Conservation (phyloP, 92 coral and sea anemone species). For the Parazoanthus darwini region DNA sequence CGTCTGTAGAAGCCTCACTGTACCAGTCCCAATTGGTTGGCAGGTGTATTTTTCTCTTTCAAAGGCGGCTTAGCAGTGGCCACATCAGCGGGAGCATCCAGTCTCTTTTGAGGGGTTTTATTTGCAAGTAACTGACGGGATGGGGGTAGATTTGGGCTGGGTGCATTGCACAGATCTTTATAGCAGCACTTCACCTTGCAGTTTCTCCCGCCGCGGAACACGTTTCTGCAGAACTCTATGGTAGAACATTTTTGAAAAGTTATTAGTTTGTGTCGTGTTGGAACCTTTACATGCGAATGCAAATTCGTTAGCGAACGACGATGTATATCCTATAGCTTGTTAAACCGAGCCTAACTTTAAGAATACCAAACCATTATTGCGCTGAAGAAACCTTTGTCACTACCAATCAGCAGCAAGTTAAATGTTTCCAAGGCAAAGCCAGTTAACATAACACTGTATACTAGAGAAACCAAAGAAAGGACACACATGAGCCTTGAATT, state of each 20-base stretch:
- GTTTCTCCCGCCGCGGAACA: conserved; percentile 7
- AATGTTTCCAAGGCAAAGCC: too few relatives aligned
- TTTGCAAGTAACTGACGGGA: neutral
- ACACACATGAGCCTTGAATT: too few relatives aligned
- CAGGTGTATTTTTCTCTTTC: neutral
- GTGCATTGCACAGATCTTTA: neutral
- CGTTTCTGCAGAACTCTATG: conserved; percentile 12
- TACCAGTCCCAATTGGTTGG: neutral
- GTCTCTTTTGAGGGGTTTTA: neutral
- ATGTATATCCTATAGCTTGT: too few relatives aligned
- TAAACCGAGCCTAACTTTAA: too few relatives aligned
- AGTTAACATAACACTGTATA: too few relatives aligned
- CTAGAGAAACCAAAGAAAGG: too few relatives aligned
- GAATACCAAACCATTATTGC: too few relatives aligned
- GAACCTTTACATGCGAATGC: too few relatives aligned
- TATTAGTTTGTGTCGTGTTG: too few relatives aligned
- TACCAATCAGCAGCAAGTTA: too few relatives aligned
- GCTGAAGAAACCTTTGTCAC: too few relatives aligned
- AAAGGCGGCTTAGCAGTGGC: neutral
- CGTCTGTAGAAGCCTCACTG: neutral
- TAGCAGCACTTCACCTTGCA: conserved; percentile 30
- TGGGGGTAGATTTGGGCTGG: neutral
- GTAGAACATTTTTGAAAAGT: neutral
- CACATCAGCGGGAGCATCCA: neutral
- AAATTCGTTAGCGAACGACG: too few relatives aligned